Evolutionary conservation across 1,140 invertebrate genomes (phyloP), one percentile per base, ranked within the genome.

Genomic region (Drosophila auraria): DNA sequence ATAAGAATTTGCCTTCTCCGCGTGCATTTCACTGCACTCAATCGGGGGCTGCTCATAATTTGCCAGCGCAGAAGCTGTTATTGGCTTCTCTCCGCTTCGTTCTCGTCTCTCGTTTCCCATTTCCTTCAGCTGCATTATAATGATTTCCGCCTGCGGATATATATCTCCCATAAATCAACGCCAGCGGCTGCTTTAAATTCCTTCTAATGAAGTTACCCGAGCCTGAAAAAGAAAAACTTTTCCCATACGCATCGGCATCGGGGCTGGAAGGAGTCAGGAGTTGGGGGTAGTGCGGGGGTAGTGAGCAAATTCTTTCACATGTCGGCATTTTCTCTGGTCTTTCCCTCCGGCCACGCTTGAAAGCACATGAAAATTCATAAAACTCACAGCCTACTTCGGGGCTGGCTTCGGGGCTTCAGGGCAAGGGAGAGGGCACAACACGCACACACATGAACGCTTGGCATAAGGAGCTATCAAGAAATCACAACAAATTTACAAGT

Each of bases 401-500:
- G 53, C 40, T 27, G 40, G 15, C 33, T 33, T 51, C 8, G 23
- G 20, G 17, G 17, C 20, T 57, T 6, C 23, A 15, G 23, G 7
- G 62, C 33, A 36, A 36, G 38, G 47, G 23, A 25, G 25, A 9
- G 47, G 11, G 61, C n/a, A 51, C 25, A 57, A 61, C 53, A 59
- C 51, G 53, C 64, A 63, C 74, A 78, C 64, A 62, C 42, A 56
- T 60, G 54, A 42, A 72, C 47, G 80, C 49, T 75, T 57, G 83
- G 65, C 61, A 90, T 90, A 86, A 91, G 84, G 65, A 91, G 86
- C 86, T 90, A 90, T 90, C 86, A 90, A 90, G 86, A 91, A 91
- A 90, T 90, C 86, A 90, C 87, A 90, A 90, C 86, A 90, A 90
- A 90, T 90, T 90, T 90, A 90, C 86, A 90, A 90, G 86, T 90